Base-by-base conservation (phyloP, 2,888 invertebrate species). In the Axea sp. region DNA sequence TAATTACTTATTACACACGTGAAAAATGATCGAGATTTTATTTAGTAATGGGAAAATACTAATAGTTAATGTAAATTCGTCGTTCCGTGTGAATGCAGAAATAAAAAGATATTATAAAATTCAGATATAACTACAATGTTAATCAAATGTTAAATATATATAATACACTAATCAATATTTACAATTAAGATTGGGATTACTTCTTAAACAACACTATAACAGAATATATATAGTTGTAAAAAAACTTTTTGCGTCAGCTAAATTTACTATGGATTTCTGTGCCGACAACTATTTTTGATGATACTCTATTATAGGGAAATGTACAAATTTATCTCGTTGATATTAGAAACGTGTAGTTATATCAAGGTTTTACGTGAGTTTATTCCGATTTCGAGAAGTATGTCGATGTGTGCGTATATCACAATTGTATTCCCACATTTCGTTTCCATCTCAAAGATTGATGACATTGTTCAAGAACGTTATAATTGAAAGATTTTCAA, bases 101-200 rank as follows among this genome's bases (percentile, higher is more conserved):
- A n/a, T n/a, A n/a, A n/a, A n/a, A n/a, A n/a, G n/a, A n/a, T n/a
- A n/a, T n/a, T n/a, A n/a, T n/a, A n/a, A n/a, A n/a, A n/a, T n/a
- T n/a, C n/a, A 41, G 64, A 53, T 64, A 64, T 53, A 64, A 64
- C 64, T 64, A 53, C 43, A 53, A 45, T 64, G 53, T 65, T 65
- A 51, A 64, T 33, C 24, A 35, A 64, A 64, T 64, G 64, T 53
- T 64, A 55, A 35, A 59, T 43, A 45, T 55, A 65, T 55, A 55
- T 28, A 28, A 35, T 39, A 39, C 19, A 33, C 12, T 37, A 53
- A 7, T 35, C 15, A 22, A 35, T 35, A 35, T 35, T 15, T 26
- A 26, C 15, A 26, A 11, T 11, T 31, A 59, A 59, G 24, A 41
- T 30, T 9, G 17, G 19, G n/a, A 26, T n/a, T 33, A 37, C 30